Percentiles rank a stretch among this genome's conserved stretches.
These are phyloP conservation scores for Strigamia crassipes DNA, from an alignment of 2,888 invertebrate genomes.

Conservation along the genomic window DNA sequence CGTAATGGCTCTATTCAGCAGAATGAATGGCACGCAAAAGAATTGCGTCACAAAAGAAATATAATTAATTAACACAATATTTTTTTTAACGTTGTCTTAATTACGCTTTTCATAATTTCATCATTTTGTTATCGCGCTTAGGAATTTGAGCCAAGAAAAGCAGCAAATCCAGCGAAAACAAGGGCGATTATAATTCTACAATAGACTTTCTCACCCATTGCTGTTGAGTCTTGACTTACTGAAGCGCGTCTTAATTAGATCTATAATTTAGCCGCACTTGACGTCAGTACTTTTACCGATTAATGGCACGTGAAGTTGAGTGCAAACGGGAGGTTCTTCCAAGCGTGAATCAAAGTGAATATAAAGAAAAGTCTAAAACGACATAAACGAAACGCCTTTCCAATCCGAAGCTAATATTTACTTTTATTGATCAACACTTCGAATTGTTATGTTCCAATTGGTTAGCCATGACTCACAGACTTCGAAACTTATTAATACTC, in stretches of 20 bases:
- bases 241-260: slow-evolving; percentile 13
- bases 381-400: not conserved
- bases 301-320: slow-evolving; percentile 24
- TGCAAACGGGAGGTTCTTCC: not conserved
- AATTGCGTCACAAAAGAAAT: too few relatives aligned
- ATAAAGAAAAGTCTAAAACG: not conserved
- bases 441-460: not conserved
- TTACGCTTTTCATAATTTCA: not conserved
- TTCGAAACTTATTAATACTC: not conserved
- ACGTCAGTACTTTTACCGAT: slow-evolving; percentile 19
- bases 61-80: too few relatives aligned
- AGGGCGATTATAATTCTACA: not conserved
- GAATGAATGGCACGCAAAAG: too few relatives aligned
- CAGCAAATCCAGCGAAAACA: slow-evolving; percentile 1
- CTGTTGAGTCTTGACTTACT: not conserved
- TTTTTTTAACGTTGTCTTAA: not conserved
- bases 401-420: not conserved
- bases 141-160: not conserved
- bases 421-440: not conserved
- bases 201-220: not conserved
- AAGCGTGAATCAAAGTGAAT: not conserved
- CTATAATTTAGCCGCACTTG: slow-evolving; percentile 23
- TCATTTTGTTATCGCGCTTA: not conserved
- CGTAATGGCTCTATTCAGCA: too few relatives aligned
- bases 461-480: not conserved